A percentile compares a stretch with the other conserved stretches of the same genome.
Conservation (phyloP, 2,797 vertebrate species). For the Anguilla marmorata region DNA sequence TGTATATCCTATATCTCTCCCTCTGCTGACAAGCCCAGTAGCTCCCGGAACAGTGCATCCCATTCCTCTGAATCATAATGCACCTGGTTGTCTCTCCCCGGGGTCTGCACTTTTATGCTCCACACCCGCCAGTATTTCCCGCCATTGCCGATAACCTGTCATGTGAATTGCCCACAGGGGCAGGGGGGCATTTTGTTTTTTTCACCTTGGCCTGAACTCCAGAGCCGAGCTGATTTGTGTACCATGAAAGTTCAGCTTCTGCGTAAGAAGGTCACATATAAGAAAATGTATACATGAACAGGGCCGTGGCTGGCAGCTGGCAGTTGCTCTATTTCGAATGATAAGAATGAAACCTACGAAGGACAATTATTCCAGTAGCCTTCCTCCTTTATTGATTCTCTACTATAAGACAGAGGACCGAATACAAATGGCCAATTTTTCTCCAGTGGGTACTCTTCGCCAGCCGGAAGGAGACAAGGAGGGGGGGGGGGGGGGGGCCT, state of each 20-base stretch:
- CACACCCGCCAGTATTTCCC: neutral
- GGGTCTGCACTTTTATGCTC: neutral
- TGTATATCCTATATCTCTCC: neutral
- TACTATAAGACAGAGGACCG: neutral
- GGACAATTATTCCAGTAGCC: neutral
- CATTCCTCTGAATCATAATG: neutral
- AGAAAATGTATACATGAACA: neutral
- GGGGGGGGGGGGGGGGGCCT: neutral
- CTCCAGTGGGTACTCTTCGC: neutral
- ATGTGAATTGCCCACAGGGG: neutral
- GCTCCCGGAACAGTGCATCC: neutral
- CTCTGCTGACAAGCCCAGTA: neutral
- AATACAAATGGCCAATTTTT: neutral
- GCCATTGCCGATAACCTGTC: neutral
- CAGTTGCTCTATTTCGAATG: neutral
- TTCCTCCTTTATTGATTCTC: neutral
- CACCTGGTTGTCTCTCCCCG: neutral
- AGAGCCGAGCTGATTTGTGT: neutral
- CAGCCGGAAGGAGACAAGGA: neutral
- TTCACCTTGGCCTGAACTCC: neutral
- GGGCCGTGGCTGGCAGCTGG: too few relatives aligned
- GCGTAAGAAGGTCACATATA: neutral
- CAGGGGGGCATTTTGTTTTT: neutral
- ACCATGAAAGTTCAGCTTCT: neutral
- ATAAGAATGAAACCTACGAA: neutral